Base-by-base conservation (phyloP, 23 tunicate genomes). In the Trididemnum clinides region DNA sequence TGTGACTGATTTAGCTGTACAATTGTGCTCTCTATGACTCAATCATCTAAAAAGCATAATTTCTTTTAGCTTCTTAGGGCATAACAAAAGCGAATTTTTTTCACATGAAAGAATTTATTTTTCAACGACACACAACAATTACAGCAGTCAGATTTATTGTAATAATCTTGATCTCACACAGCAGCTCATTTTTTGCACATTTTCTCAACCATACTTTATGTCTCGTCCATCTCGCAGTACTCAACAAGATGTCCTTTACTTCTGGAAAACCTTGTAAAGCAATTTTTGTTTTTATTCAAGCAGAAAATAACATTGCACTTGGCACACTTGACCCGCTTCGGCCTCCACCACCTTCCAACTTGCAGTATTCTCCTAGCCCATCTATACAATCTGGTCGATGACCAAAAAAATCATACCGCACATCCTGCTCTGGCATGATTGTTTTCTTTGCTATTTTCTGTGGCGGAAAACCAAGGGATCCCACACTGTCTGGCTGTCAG, bases 1-100 rank as follows among this genome's bases (percentile, higher is more conserved):
- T 62, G 69, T 62, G 69, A 62, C 69, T 62, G 25, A 19, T 25
- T 62, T 62, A n/a, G 27, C n/a, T 62, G 69, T 22, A 62, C 69
- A 62, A 62, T 62, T 20, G 6, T 62, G n/a, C 69, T 62, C 23
- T n/a, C 25, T 62, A 25, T 62, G 69, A 62, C 69, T 62, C 69
- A 62, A 62, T 25, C 5, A n/a, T 20, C 69, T 25, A 12, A 62
- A 62, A 62, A 4, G 25, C n/a, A 62, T 20, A 15, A 12, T 62
- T 19, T 62, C 15, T 20, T 22, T 22, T 62, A 62, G 23, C n/a
- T 62, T 12, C 5, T 62, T n/a, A 62, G 5, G 25, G 23, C 15
- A 18, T 12, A 4, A n/a, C 27, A 62, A 62, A 20, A 62, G 5
- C 15, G 6, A 19, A 6, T 19, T 12, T 22, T 62, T 20, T 62